Evolutionary conservation across 2,113 vertebrate genomes (phyloP), one percentile per base, ranked within the genome.

Genomic region (Paratilapia polleni): DNA sequence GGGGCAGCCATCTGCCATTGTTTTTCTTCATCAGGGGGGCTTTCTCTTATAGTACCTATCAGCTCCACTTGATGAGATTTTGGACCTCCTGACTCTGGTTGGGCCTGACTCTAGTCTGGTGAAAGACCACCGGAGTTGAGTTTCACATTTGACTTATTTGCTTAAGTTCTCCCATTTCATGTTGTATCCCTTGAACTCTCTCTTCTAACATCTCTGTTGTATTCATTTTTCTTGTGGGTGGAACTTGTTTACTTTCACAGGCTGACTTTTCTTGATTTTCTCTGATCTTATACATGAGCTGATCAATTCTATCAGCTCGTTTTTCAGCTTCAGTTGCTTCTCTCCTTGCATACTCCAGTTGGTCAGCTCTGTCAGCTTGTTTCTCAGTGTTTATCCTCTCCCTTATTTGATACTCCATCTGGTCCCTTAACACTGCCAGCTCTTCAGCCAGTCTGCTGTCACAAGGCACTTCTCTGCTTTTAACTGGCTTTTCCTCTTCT

Each of bases 11-110:
- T n/a, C n/a, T n/a, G n/a, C n/a, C n/a, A n/a, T n/a, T n/a, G n/a
- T n/a, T n/a, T n/a, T n/a, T n/a, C n/a, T n/a, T n/a, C n/a, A n/a
- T n/a, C n/a, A n/a, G 24, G n/a, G 22, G n/a, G 43, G 38, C 13
- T 47, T 41, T 14, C 43, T 47, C 13, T 47, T 43, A 43, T 3
- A 3, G 31, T 34, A 0, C 0, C 4, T 61, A 10, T n/a, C n/a
- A n/a, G n/a, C n/a, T n/a, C 0, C 59, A 61, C 3, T 0, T 66
- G 11, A 6, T 66, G 38, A 4, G 14, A 1, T 38, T 26, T 66
- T 66, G 63, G 14, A 43, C 38, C 63, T 8, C 0, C 62, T n/a
- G n/a, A n/a, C n/a, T n/a, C n/a, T n/a, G n/a, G n/a, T n/a, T n/a
- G n/a, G n/a, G n/a, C n/a, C n/a, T 41, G 20, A 41, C 14, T 47